phyloP scores from a whole-genome alignment of 2,888 invertebrate species.

The Cosmia trapezina region DNA sequence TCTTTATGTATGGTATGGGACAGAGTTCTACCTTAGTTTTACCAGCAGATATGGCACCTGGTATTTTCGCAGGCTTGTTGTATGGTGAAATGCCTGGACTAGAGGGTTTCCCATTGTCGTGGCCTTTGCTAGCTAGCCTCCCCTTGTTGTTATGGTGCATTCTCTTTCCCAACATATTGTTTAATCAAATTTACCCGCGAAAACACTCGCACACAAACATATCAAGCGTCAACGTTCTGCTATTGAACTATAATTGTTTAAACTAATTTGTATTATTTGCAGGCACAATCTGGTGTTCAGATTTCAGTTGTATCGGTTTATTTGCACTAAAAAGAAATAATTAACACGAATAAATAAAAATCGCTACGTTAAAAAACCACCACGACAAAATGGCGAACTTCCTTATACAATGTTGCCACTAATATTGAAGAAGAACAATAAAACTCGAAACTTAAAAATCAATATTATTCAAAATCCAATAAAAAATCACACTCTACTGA shows the following conservation, averaged over 20 bases:
- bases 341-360: conserved; percentile 61
- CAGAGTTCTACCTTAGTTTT: conserved; percentile 86
- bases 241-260: conserved; percentile 21
- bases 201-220: conserved; percentile 71
- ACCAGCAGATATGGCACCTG: conserved; percentile 82
- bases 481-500: neutral
- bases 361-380: conserved; percentile 57
- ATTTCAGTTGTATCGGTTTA: conserved; percentile 30
- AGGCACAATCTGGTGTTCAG: conserved; percentile 52
- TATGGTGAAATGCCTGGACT: conserved; percentile 88
- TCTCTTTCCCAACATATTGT: conserved; percentile 87
- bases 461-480: neutral
- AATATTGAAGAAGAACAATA: too few species aligned
- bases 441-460: neutral
- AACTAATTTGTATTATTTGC: conserved; percentile 29
- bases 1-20: conserved; percentile 92
- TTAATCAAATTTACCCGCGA: conserved; percentile 83
- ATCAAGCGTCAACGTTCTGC: conserved; percentile 50
- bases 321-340: conserved; percentile 49
- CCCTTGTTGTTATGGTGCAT: conserved; percentile 89
- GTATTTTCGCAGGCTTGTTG: conserved; percentile 86
- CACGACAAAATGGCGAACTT: conserved; percentile 74
- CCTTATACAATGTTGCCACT: conserved; percentile 45
- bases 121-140: conserved; percentile 87
- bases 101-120: conserved; percentile 87